phyloP scores from a whole-genome alignment of 1,140 invertebrate species.

The Chymomyza costata region DNA sequence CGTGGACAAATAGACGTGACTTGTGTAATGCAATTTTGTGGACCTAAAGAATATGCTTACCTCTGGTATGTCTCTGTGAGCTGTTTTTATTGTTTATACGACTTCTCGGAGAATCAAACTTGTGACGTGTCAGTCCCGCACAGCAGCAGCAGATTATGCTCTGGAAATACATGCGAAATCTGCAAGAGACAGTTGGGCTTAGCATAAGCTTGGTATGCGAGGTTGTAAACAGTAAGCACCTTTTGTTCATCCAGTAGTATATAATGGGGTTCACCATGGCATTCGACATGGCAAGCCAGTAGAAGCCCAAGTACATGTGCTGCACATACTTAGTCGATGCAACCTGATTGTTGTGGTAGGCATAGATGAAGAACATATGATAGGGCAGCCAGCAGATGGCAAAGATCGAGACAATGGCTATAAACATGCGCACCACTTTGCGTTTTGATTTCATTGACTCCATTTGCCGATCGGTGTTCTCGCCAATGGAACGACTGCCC shows the following conservation, averaged over 20 bases:
- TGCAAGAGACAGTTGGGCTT: constrained; percentile 33
- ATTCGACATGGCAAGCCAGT: constrained; percentile 95
- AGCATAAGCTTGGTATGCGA: not conserved
- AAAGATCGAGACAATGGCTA: constrained; percentile 83
- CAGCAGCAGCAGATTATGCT: constrained; percentile 77
- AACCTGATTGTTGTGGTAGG: constrained; percentile 84
- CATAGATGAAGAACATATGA: constrained; percentile 90
- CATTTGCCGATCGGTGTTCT: constrained; percentile 88
- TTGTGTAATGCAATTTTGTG: not conserved
- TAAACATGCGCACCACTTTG: constrained; percentile 82
- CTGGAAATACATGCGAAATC: constrained; percentile 78
- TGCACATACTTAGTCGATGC: constrained; percentile 84
- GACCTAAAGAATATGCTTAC: constrained; percentile 30
- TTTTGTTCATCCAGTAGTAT: constrained; percentile 94
- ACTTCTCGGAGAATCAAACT: constrained; percentile 56
- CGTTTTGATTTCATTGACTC: constrained; percentile 91
- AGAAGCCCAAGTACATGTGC: constrained; percentile 88
- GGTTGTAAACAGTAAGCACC: too few species aligned
- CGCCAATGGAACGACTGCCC: constrained; percentile 91
- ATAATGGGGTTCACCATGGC: constrained; percentile 94
- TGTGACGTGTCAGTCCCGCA: constrained; percentile 35
- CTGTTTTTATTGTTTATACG: constrained; percentile 54
- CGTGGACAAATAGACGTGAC: too few species aligned
- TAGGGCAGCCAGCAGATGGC: constrained; percentile 93
- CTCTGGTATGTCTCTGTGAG: constrained; percentile 54